phyloP scores from a whole-genome alignment of 2,888 invertebrate species.

The Tenthredo notha region DNA sequence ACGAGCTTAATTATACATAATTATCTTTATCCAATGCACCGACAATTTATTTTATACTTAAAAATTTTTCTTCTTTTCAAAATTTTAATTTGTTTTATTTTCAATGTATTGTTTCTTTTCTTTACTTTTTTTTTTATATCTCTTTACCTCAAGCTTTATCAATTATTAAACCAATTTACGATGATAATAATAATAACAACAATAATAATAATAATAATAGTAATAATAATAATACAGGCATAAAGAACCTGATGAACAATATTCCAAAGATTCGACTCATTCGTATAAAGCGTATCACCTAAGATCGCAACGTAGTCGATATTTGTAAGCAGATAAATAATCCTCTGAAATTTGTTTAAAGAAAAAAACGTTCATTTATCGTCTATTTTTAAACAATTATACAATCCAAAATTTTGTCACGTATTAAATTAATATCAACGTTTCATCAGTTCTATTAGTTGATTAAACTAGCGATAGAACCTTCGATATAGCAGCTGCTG shows the following conservation, averaged over 20 bases:
- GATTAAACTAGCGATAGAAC: slow-evolving; percentile 21
- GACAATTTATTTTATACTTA: not conserved
- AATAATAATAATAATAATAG: not conserved
- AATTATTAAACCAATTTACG: not conserved
- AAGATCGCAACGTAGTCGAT: not conserved
- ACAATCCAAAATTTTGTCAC: slow-evolving; percentile 12
- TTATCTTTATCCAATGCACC: not conserved
- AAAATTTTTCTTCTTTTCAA: not conserved
- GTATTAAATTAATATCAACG: slow-evolving; percentile 18
- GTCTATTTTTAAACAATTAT: not conserved
- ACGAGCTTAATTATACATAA: not conserved
- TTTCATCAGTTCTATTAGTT: slow-evolving; percentile 2
- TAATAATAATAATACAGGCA: not conserved
- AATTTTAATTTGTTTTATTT: not conserved
- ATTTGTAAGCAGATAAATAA: not conserved
- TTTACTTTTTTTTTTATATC: not conserved
- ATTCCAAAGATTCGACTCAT: not conserved
- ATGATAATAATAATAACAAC: not conserved
- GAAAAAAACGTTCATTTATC: not conserved
- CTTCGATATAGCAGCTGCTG: slow-evolving; percentile 33
- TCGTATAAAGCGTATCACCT: not conserved
- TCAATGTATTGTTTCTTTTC: not conserved
- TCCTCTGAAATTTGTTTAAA: not conserved
- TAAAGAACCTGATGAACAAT: not conserved
- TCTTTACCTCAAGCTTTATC: not conserved